Percentiles rank a stretch among this genome's conserved stretches.
These are phyloP conservation scores for Dynastes hyllus DNA, from an alignment of 2,888 invertebrate genomes.

Conservation along the genomic window DNA sequence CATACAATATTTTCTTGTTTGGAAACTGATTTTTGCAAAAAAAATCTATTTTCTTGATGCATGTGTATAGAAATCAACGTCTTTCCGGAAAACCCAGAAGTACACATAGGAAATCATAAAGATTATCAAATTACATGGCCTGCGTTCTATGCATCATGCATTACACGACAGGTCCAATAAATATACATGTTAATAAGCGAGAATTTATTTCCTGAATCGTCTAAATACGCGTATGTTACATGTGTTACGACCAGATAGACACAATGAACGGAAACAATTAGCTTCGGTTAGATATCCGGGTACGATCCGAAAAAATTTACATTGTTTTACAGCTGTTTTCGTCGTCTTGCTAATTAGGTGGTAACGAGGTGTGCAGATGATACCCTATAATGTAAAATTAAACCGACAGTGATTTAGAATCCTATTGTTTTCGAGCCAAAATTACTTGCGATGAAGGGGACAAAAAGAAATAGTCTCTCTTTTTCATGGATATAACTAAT, in stretches of 20 bases:
- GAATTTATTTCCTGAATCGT: slow-evolving; percentile 11
- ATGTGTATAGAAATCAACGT: too few relatives aligned
- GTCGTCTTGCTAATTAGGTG: background rate
- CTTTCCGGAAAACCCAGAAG: too few relatives aligned
- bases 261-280: slow-evolving; percentile 27
- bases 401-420: background rate
- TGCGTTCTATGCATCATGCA: background rate
- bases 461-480: too few relatives aligned
- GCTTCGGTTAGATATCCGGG: slow-evolving; percentile 12
- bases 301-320: background rate
- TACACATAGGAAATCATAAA: background rate
- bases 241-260: background rate
- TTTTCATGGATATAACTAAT: too few relatives aligned
- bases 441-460: too few relatives aligned
- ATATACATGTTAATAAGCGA: background rate
- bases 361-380: background rate
- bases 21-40: too few relatives aligned
- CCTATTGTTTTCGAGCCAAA: too few relatives aligned
- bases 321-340: slow-evolving; percentile 19
- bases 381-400: background rate
- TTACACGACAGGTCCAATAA: background rate
- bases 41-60: too few relatives aligned
- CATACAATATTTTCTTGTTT: too few relatives aligned
- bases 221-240: slow-evolving; percentile 1
- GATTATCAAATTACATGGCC: slow-evolving; percentile 10